Base-by-base conservation (phyloP, 2,797 vertebrate genomes). In the Darevskia mixta region DNA sequence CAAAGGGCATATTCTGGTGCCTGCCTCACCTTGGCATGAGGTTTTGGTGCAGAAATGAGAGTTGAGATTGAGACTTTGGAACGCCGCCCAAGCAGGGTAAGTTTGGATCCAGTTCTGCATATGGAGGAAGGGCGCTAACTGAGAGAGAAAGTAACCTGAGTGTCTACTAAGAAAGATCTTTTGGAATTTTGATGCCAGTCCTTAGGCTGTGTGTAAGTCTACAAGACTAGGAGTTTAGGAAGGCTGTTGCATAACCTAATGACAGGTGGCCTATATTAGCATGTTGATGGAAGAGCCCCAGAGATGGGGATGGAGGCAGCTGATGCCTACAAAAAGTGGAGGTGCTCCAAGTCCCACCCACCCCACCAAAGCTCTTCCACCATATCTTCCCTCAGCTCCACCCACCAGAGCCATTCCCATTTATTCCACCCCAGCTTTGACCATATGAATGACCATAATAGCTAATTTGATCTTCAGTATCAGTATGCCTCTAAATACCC, bases 41-140 rank as follows among this genome's bases (percentile, higher is more conserved):
- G 41, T 35, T 83, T 78, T 81, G 88, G 61, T 82, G 78, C 71
- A 41, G 41, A 49, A 80, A 89, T 81, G 88, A 85, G 25, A 85
- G 32, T 35, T 85, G 41, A 67, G 61, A 64, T 11, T n/a, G 29
- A 71, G 25, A 76, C 61, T 41, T 69, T 76, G 83, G 88, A 79
- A 75, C 71, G 32, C 38, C 79, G 41, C 45, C 83, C 79, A 76
- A 86, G 78, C 71, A 69, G 71, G 88, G 88, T 89, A 89, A 89
- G 88, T 89, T 76, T 78, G 75, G 45, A 29, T 64, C 13, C 41
- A 69, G 79, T 85, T 80, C 25, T 85, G n/a, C n/a, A 13, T 35
- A 45, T 35, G n/a, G 55, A n/a, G 10, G 25, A 10, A 29, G 32
- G 2, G 69, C 35, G 9, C 35, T 45, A 76, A 66, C 17, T 75